Base-by-base conservation (phyloP, 2,113 vertebrate genomes). In the Ornithorhynchus anatinus region DNA sequence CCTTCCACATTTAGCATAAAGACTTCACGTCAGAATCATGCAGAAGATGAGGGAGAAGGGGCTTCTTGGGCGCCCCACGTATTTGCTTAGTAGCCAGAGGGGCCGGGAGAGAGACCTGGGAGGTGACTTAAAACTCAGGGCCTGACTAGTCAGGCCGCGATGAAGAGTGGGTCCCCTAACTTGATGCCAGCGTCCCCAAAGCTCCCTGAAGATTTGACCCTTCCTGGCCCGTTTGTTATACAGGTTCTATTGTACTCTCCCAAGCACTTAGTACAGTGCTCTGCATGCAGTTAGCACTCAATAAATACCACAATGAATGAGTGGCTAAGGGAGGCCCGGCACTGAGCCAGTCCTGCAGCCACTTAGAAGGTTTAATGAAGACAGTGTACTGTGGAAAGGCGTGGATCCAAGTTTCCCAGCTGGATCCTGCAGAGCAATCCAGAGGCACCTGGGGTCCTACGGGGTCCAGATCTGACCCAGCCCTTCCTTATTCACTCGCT, bases 1-100 rank as follows among this genome's bases (percentile, higher is more conserved):
- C 57, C 69, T 77, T 69, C 78, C 78, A 69, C 72, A 62, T 32
- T 85, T 84, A 85, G 72, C 67, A 10, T 81, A 81, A 67, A 81
- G 69, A 50, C 78, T 77, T 75, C 78, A 70, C 75, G 45, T 6
- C 56, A 5, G 63, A 69, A 84, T 39, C 0, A 13, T 84, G 83
- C 79, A 78, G 79, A 85, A 78, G 76, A 22, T 67, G 74, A 72
- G 67, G 44, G 65, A 35, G 68, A 64, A 63, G 75, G 80, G 48
- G 59, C 77, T 61, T 45, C 62, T 69, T 64, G 77, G 67, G 69
- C 80, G n/a, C 57, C 79, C 47, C 19, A 16, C 25, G 23, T 17
- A 29, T 50, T 8, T 17, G 47, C 8, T 5, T 80, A 54, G 59
- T 85, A 85, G 80, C 72, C 78, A 77, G 59, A 81, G 82, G 78